phyloP scores from a whole-genome alignment of 2,888 invertebrate genomes.

The Amblyjoppa proteus region DNA sequence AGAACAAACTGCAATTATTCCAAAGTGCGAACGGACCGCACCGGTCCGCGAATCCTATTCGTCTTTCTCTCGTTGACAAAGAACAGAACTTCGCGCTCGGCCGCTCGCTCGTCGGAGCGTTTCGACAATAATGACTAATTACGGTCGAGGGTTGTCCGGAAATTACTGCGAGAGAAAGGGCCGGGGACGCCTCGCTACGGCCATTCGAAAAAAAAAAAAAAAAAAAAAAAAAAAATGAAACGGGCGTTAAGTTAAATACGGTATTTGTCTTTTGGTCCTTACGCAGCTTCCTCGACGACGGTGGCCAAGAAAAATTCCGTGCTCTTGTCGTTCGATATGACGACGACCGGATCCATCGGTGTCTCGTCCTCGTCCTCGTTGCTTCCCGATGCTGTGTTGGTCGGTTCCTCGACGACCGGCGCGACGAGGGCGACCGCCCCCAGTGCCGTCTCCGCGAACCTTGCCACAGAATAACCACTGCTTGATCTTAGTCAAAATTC shows the following conservation, averaged over 20 bases:
- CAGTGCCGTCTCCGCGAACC: conserved; percentile 92
- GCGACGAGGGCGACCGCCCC: conserved; percentile 86
- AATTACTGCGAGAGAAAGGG: conserved; percentile 18
- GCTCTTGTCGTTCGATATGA: conserved; percentile 96
- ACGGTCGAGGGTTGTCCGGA: conserved; percentile 10
- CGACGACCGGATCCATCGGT: conserved; percentile 85
- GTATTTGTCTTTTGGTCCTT: conserved; percentile 83
- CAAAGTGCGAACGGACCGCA: conserved; percentile 56
- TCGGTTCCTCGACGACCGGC: conserved; percentile 92
- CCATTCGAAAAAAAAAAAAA: background rate
- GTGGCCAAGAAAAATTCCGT: conserved; percentile 96
- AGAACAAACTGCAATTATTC: conserved; percentile 73
- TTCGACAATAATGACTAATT: conserved; percentile 46
- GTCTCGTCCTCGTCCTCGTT: conserved; percentile 93
- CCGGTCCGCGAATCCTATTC: conserved; percentile 14
- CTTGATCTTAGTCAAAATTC: conserved; percentile 84
- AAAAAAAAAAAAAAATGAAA: conserved; percentile 7
- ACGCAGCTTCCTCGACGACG: conserved; percentile 94
- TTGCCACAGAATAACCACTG: conserved; percentile 85
- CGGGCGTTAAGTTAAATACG: background rate
- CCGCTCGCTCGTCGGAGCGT: background rate
- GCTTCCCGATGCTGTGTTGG: conserved; percentile 96
- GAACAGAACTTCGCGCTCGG: background rate
- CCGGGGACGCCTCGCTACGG: background rate
- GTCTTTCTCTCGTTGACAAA: conserved; percentile 32